Percentiles rank a stretch among this genome's conserved stretches.
phyloP scores from a whole-genome alignment of 2,888 invertebrate species.

The Rhagonycha lutea region DNA sequence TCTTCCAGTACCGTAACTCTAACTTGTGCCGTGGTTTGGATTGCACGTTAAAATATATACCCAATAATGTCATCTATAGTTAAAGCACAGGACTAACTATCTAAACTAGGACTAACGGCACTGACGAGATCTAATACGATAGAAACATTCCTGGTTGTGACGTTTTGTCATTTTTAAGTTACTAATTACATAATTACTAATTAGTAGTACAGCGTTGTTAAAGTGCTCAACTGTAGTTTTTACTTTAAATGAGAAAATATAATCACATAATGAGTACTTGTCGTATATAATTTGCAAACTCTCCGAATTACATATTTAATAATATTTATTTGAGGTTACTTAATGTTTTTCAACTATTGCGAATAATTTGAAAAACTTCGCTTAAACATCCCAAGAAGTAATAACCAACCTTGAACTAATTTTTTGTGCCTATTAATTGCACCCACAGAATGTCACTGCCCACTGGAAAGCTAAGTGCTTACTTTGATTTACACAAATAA shows the following conservation, averaged over 20 bases:
- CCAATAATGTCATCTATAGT: too few relatives aligned
- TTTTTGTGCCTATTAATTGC: background rate
- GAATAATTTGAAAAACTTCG: background rate
- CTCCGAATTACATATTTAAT: background rate
- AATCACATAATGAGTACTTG: background rate
- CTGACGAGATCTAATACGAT: too few relatives aligned
- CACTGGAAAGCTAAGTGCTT: background rate
- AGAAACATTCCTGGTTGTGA: too few relatives aligned
- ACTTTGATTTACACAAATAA: background rate
- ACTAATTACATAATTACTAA: background rate
- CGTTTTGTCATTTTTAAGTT: too few relatives aligned
- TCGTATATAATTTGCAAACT: background rate
- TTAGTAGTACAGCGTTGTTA: background rate
- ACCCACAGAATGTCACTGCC: background rate
- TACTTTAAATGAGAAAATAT: background rate
- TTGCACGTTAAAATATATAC: too few relatives aligned
- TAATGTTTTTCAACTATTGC: background rate
- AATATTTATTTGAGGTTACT: background rate
- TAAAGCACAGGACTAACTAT: too few relatives aligned
- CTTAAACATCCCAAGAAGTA: background rate
- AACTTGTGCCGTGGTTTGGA: too few relatives aligned
- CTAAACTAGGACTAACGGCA: too few relatives aligned
- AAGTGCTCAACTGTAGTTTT: background rate
- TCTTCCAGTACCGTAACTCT: too few relatives aligned
- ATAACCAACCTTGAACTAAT: background rate